phyloP scores from a whole-genome alignment of 2,797 vertebrate species.

The Pangasius mekongensis region DNA sequence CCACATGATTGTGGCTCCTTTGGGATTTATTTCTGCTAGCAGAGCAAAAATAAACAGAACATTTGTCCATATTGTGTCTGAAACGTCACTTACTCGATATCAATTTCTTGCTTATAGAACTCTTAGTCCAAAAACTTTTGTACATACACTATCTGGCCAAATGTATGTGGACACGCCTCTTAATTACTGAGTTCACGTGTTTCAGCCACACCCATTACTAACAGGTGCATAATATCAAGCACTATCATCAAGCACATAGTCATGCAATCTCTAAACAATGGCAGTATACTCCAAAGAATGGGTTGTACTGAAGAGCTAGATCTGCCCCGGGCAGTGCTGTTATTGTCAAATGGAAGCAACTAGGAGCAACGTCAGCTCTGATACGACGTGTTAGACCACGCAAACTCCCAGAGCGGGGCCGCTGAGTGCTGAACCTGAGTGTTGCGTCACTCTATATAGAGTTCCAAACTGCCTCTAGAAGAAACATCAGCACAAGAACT shows the following conservation, averaged over 20 bases:
- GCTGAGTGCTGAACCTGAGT: neutral
- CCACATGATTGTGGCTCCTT: too few species aligned
- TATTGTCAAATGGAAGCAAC: neutral
- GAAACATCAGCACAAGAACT: neutral
- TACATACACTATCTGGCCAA: neutral
- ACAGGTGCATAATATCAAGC: neutral
- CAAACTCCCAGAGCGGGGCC: neutral
- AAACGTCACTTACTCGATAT: too few species aligned
- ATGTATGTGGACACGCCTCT: neutral
- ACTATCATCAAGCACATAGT: neutral
- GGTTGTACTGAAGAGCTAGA: neutral
- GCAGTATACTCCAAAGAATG: neutral
- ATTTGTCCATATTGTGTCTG: neutral
- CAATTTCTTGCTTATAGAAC: too few species aligned
- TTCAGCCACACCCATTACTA: neutral
- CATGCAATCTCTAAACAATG: neutral
- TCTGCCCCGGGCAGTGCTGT: neutral
- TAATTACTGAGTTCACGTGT: neutral
- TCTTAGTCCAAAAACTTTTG: neutral
- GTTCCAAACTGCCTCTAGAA: neutral
- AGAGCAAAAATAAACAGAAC: neutral
- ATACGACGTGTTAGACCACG: neutral
- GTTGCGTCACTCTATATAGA: neutral
- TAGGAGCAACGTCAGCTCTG: neutral
- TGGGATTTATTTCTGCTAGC: too few species aligned